phyloP scores from a whole-genome alignment of 1,140 invertebrate genomes.

The Trachelipus rathkii region DNA sequence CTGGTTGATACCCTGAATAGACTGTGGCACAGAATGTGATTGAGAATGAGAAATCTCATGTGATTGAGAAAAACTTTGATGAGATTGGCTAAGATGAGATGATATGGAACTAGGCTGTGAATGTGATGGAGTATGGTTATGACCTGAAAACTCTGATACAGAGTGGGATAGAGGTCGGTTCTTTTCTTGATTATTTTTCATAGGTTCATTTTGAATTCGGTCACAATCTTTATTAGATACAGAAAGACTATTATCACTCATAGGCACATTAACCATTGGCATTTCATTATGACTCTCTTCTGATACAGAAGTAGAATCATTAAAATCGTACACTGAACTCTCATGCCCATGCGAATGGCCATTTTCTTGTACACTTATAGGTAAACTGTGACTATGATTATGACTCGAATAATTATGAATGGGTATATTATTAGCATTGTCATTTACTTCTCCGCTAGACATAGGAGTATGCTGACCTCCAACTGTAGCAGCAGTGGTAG shows the following conservation, averaged over 20 bases:
- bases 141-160: conserved; percentile 9
- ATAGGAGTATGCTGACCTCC: background rate
- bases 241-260: background rate
- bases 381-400: conserved; percentile 6
- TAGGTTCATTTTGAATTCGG: conserved; percentile 1
- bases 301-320: conserved; percentile 13
- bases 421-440: background rate
- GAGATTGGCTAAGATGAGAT: background rate
- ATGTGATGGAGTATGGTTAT: conserved; percentile 1
- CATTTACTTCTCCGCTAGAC: conserved; percentile 2
- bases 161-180: background rate
- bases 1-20: conserved; percentile 1
- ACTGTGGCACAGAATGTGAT: background rate
- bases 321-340: conserved; percentile 43
- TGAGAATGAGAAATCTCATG: conserved; percentile 6
- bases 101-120: background rate
- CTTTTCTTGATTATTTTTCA: conserved; percentile 1
- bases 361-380: conserved; percentile 10
- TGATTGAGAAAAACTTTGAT: background rate
- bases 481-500: conserved; percentile 12
- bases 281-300: background rate
- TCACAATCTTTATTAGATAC: background rate
- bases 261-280: conserved; percentile 8
- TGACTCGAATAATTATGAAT: conserved; percentile 9
- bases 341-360: background rate